Evolutionary conservation across 2,888 invertebrate genomes (phyloP).

Genomic region (Oscheius sp.): DNA sequence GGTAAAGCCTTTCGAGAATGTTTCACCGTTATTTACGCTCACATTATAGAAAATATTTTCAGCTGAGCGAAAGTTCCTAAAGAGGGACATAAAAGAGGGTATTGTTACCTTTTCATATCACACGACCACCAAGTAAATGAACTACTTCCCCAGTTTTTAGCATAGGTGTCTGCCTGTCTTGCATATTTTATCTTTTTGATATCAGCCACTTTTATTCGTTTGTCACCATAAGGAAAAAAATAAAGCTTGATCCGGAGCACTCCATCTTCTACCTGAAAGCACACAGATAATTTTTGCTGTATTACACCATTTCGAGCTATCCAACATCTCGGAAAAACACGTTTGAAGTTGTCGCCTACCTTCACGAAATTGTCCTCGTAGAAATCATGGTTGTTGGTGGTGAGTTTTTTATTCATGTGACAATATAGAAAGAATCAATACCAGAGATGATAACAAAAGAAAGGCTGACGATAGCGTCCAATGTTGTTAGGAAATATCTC

Average conservation of each 20-base stretch:
- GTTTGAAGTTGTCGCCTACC: too few relatives aligned
- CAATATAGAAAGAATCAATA: too few relatives aligned
- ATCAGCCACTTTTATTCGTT: background rate
- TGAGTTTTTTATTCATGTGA: constrained; percentile 9
- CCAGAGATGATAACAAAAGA: too few relatives aligned
- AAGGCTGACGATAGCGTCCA: too few relatives aligned
- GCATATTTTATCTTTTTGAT: constrained; percentile 7
- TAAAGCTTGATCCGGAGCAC: constrained; percentile 2
- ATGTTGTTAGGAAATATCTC: too few relatives aligned
- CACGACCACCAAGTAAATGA: constrained; percentile 25
- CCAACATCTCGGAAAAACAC: too few relatives aligned
- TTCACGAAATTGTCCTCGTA: constrained; percentile 26
- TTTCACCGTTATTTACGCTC: constrained; percentile 15
- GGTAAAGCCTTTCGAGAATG: constrained; percentile 25
- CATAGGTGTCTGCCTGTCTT: background rate
- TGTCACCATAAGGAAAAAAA: constrained; percentile 21
- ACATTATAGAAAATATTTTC: constrained; percentile 17
- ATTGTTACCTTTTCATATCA: constrained; percentile 24
- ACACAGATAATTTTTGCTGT: too few relatives aligned
- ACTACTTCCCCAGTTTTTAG: constrained; percentile 21
- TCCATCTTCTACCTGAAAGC: constrained; percentile 20
- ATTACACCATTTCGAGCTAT: too few relatives aligned
- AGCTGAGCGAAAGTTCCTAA: constrained; percentile 15
- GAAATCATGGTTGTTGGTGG: background rate
- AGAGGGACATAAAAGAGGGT: background rate